These are phyloP conservation scores for Cetonia aurata DNA, from an alignment of 2,888 invertebrate species.

Conservation along the genomic window DNA sequence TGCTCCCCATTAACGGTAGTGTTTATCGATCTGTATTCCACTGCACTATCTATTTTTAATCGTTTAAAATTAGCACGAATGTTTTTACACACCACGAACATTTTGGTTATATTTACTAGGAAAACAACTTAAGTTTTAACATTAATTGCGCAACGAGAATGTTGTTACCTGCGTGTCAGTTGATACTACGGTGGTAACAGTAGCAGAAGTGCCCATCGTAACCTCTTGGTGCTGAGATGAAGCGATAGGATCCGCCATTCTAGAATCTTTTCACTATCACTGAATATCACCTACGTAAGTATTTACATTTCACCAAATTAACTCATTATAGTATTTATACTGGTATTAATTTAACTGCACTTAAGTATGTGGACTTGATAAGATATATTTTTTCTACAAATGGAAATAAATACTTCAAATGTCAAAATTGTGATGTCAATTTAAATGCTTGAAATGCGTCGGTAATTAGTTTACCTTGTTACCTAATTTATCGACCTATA, in stretches of 20 bases:
- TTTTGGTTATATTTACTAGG: slow-evolving; percentile 32
- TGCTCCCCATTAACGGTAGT: slow-evolving; percentile 53
- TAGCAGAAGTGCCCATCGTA: slow-evolving; percentile 57
- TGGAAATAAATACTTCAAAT: slow-evolving; percentile 20
- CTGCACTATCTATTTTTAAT: slow-evolving; percentile 43
- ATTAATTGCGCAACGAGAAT: slow-evolving; percentile 33
- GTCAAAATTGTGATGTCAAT: no score
- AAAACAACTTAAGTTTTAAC: slow-evolving; percentile 32
- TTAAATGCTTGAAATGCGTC: slow-evolving; percentile 20
- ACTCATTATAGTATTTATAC: slow-evolving; percentile 33
- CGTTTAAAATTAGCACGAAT: slow-evolving; percentile 34
- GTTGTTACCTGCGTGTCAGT: slow-evolving; percentile 62
- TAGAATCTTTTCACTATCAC: slow-evolving; percentile 32
- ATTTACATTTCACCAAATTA: slow-evolving; percentile 40
- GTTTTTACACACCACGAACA: slow-evolving; percentile 34
- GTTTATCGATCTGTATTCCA: slow-evolving; percentile 26
- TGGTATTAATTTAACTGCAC: slow-evolving; percentile 9
- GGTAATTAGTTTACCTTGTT: neutral
- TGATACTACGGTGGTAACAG: slow-evolving; percentile 60
- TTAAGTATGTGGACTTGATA: slow-evolving; percentile 19
- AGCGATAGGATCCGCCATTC: slow-evolving; percentile 53
- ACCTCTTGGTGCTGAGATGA: slow-evolving; percentile 48
- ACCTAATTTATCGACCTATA: slow-evolving; percentile 6
- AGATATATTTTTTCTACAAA: slow-evolving; percentile 24
- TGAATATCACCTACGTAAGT: slow-evolving; percentile 40